Percentiles rank a stretch among this genome's conserved stretches.
phyloP scores from a whole-genome alignment of 2,797 vertebrate species.

The Cichlasoma orientale region DNA sequence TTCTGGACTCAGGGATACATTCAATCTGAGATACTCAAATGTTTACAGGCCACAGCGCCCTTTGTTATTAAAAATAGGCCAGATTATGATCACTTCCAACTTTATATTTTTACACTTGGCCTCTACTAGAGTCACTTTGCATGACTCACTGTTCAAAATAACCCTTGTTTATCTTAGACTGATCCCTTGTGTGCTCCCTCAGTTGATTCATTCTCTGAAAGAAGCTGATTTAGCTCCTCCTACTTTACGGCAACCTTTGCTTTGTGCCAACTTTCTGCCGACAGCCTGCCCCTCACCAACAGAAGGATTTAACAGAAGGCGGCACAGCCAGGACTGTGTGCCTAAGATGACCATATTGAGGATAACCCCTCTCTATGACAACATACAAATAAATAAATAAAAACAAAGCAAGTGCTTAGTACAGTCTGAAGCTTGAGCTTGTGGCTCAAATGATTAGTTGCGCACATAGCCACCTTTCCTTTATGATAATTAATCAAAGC shows the following conservation, averaged over 20 bases:
- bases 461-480: background rate
- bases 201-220: background rate
- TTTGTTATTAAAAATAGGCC: background rate
- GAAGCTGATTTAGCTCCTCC: background rate
- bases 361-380: background rate
- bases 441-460: background rate
- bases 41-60: background rate
- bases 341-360: background rate
- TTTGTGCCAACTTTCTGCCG: background rate
- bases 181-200: background rate
- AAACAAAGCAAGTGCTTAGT: background rate
- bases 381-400: background rate
- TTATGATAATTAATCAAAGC: background rate
- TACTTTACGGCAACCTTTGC: background rate
- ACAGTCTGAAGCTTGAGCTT: no score
- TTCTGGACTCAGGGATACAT: no score
- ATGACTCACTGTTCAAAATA: background rate
- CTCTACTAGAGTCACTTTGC: background rate
- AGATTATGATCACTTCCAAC: background rate
- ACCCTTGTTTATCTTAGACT: background rate
- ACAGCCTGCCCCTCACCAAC: background rate
- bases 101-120: background rate
- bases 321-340: background rate
- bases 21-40: background rate
- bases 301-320: background rate